Conservation (phyloP, 2,113 vertebrate species). For the Steatornis caripensis region DNA sequence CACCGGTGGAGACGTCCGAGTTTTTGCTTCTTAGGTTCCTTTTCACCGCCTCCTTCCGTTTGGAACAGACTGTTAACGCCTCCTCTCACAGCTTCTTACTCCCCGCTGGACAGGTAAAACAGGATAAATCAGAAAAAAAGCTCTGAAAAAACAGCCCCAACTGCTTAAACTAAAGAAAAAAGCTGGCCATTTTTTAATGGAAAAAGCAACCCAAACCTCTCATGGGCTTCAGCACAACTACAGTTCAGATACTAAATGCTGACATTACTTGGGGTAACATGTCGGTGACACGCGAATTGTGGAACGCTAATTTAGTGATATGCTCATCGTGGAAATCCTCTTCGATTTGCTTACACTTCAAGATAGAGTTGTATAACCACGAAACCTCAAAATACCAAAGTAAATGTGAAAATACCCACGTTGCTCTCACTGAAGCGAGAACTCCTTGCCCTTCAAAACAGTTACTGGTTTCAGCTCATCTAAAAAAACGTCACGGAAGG, state of each 20-base stretch:
- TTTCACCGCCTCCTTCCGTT: background rate
- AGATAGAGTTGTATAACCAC: background rate
- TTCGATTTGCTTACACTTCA: background rate
- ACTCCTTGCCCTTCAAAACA: background rate
- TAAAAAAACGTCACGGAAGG: background rate
- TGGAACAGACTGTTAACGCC: background rate
- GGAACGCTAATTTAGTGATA: too few relatives aligned
- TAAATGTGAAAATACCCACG: rapidly evolving
- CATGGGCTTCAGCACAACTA: too few relatives aligned
- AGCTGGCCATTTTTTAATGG: too few relatives aligned
- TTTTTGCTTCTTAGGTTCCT: background rate
- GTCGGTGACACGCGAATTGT: too few relatives aligned
- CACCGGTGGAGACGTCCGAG: too few relatives aligned
- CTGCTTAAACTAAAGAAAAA: too few relatives aligned
- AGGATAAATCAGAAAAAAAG: too few relatives aligned
- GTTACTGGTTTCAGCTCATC: background rate
- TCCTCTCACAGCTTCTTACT: background rate
- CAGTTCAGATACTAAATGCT: too few relatives aligned
- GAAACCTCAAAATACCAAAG: background rate
- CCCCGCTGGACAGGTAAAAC: background rate
- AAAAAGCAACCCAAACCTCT: too few relatives aligned
- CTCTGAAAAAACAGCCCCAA: too few relatives aligned
- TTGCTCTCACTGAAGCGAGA: background rate
- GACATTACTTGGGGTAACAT: too few relatives aligned
- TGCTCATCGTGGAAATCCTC: too few relatives aligned